A percentile compares a stretch with the other conserved stretches of the same genome.
Conservation (phyloP, 1,140 invertebrate genomes). For the Danaus plexippus region DNA sequence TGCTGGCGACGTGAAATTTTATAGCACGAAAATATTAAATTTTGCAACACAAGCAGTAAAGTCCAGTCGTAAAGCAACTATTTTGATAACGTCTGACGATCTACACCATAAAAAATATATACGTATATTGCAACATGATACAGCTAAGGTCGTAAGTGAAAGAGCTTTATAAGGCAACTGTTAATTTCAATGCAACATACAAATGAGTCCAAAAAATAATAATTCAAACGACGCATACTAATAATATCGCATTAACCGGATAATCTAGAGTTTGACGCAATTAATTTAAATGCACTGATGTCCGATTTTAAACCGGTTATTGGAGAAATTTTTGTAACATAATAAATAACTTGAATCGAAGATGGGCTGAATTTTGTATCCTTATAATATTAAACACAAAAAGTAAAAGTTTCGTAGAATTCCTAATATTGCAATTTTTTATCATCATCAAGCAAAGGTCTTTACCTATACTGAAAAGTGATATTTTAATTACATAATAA, state of each 20-base stretch:
- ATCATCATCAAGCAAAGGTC: too few species aligned
- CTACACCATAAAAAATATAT: constrained; percentile 22
- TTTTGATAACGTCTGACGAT: constrained; percentile 37
- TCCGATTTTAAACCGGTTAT: too few species aligned
- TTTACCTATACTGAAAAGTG: too few species aligned
- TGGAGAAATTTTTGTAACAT: too few species aligned
- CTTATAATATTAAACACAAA: too few species aligned
- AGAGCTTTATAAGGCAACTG: constrained; percentile 18
- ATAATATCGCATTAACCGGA: too few species aligned
- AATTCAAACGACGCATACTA: constrained; percentile 18
- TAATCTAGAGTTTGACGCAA: too few species aligned
- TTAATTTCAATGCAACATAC: constrained; percentile 16
- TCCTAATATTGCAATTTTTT: too few species aligned
- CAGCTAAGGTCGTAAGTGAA: constrained; percentile 28
- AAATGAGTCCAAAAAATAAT: constrained; percentile 21
- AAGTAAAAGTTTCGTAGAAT: too few species aligned
- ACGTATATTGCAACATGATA: constrained; percentile 17
- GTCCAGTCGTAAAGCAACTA: constrained; percentile 43
- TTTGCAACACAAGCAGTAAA: constrained; percentile 44
- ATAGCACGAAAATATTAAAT: constrained; percentile 34
- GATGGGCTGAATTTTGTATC: too few species aligned
- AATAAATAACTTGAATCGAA: too few species aligned
- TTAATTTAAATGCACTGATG: too few species aligned
- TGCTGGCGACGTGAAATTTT: constrained; percentile 19
- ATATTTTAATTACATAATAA: neutral